Evolutionary conservation across 2,797 vertebrate species (phyloP).

Genomic region (Silurus lanzhouensis): DNA sequence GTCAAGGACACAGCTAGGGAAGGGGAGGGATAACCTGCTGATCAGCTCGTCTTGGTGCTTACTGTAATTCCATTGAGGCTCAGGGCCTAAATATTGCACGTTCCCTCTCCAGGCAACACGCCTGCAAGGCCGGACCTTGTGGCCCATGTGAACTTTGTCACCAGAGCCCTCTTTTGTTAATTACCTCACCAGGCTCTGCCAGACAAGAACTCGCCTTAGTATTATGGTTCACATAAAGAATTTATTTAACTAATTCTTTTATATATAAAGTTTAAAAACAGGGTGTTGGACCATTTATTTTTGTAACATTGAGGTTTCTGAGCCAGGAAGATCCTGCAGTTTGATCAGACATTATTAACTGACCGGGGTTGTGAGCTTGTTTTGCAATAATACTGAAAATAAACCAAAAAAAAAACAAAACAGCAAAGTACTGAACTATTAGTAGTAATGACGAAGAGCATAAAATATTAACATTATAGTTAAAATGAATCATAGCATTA

Average conservation of each 20-base stretch:
- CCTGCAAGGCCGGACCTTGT: conserved; percentile 27
- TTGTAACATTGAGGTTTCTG: not conserved
- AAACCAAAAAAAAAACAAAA: not conserved
- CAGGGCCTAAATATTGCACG: conserved; percentile 53
- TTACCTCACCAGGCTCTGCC: not conserved
- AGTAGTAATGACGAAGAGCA: not conserved
- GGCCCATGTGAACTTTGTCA: conserved; percentile 45
- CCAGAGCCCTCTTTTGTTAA: not conserved
- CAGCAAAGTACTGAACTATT: not conserved
- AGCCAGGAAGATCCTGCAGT: not conserved
- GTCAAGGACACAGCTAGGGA: conserved; percentile 52
- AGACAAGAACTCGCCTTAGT: not conserved
- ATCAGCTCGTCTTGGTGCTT: conserved; percentile 61
- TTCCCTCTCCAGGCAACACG: conserved; percentile 50
- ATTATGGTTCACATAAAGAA: too few species aligned
- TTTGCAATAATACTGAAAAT: not conserved
- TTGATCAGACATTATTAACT: not conserved
- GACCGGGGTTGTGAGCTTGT: not conserved
- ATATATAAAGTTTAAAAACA: not conserved
- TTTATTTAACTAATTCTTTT: not conserved
- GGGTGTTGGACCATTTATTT: not conserved
- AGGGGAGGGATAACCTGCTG: conserved; percentile 44
- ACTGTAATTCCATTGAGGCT: conserved; percentile 62
- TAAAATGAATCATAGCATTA: not conserved
- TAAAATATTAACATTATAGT: not conserved